phyloP scores from a whole-genome alignment of 2,797 vertebrate species.

The Delichon dasypus region DNA sequence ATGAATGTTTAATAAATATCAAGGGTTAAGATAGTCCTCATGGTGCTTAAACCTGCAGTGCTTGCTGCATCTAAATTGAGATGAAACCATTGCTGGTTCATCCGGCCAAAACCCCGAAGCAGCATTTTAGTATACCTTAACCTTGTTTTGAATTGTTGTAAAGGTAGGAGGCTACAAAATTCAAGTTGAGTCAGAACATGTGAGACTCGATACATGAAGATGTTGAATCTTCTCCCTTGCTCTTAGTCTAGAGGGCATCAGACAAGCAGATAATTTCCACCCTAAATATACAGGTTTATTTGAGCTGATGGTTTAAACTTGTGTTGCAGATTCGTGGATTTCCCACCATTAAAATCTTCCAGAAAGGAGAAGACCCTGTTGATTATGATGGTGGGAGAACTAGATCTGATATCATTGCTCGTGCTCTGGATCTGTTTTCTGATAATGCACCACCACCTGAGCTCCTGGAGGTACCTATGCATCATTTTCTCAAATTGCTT shows the following conservation, averaged over 20 bases:
- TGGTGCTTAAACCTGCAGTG: background rate
- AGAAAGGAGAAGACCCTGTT: conserved; percentile 91
- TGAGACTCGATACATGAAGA: rapidly evolving
- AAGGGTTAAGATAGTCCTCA: background rate
- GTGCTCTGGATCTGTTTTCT: conserved; percentile 91
- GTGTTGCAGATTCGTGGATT: conserved; percentile 88
- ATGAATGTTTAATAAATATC: background rate
- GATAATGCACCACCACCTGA: conserved; percentile 88
- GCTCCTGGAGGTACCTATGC: conserved; percentile 83
- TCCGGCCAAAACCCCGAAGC: background rate
- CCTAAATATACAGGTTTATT: background rate
- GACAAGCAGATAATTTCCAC: background rate
- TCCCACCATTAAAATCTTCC: conserved; percentile 96
- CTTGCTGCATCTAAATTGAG: background rate
- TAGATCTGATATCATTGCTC: conserved; percentile 84
- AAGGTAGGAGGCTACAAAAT: background rate
- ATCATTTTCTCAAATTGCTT: background rate
- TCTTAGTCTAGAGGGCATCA: background rate
- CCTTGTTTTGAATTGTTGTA: background rate
- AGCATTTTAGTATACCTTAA: background rate
- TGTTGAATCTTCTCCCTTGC: background rate
- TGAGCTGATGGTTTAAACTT: background rate
- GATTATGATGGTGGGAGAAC: conserved; percentile 92
- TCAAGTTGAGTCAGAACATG: background rate
- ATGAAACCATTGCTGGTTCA: background rate